Conservation (phyloP, 2,888 invertebrate genomes). For the Pheosia gnoma region DNA sequence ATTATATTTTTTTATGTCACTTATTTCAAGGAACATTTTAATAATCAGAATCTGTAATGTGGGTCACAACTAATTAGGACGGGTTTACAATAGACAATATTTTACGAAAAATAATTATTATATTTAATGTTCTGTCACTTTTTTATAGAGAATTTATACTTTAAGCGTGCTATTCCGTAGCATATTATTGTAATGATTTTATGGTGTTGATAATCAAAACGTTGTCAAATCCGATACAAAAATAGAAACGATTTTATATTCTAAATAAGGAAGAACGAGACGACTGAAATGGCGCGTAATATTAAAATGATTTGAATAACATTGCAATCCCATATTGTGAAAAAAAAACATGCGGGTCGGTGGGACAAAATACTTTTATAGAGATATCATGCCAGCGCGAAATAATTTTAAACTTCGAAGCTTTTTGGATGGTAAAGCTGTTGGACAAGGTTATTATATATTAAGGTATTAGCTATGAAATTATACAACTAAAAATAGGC, state of each 20-base stretch:
- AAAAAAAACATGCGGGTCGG: not conserved
- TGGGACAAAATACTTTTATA: too few species aligned
- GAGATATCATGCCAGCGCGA: too few species aligned
- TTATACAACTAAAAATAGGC: too few species aligned
- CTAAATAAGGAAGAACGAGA: conserved; percentile 49
- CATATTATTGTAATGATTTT: conserved; percentile 12
- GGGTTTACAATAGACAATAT: conserved; percentile 17
- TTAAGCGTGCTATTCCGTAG: conserved; percentile 22
- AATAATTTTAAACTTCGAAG: too few species aligned
- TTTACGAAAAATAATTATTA: conserved; percentile 15
- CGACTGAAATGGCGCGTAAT: conserved; percentile 46
- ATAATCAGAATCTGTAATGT: too few species aligned
- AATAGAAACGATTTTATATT: conserved; percentile 45
- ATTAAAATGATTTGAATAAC: conserved; percentile 30
- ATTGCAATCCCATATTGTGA: conserved; percentile 9
- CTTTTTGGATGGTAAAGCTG: too few species aligned
- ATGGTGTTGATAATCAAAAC: conserved; percentile 34
- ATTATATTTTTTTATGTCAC: too few species aligned
- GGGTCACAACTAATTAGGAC: conserved; percentile 18
- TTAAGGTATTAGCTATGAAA: too few species aligned
- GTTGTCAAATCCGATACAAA: conserved; percentile 41
- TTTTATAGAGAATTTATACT: conserved; percentile 11
- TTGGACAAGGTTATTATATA: too few species aligned
- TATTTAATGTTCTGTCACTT: conserved; percentile 13
- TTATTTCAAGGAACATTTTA: not conserved